Conservation (phyloP, 2,797 vertebrate genomes). For the Alcedo atthis region DNA sequence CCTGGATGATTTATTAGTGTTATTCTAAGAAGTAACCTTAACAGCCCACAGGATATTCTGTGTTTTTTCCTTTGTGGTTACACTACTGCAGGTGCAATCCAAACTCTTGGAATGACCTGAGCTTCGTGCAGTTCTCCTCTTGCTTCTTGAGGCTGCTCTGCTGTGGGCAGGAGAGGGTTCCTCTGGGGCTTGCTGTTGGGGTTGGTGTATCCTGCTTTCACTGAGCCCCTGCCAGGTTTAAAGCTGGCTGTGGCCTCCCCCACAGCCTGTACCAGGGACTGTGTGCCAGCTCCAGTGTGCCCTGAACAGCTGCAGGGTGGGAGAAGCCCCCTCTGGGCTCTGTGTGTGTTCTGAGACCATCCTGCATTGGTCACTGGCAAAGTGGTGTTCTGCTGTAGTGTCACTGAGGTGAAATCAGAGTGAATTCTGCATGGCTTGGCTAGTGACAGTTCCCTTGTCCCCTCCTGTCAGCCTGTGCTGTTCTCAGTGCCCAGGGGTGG, state of each 20-base stretch:
- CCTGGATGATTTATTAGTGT: background rate
- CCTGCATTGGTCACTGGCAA: background rate
- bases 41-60: background rate
- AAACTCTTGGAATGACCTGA: background rate
- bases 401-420: background rate
- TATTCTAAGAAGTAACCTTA: background rate
- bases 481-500: fast-evolving
- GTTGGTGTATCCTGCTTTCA: background rate
- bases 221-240: background rate
- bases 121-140: slow-evolving; percentile 8
- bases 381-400: background rate
- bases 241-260: background rate
- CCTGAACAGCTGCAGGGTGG: slow-evolving; percentile 18
- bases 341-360: fast-evolving
- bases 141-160: background rate
- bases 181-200: background rate
- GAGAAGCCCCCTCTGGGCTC: background rate
- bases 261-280: background rate
- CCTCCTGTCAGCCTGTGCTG: background rate
- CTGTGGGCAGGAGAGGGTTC: background rate
- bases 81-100: background rate
- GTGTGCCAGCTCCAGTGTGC: background rate
- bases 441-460: background rate
- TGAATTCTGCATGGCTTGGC: background rate
- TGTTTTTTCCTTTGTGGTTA: background rate